A percentile compares a stretch with the other conserved stretches of the same genome.
phyloP scores from a whole-genome alignment of 92 coral and sea anemone genomes.

The Metridium senile region DNA sequence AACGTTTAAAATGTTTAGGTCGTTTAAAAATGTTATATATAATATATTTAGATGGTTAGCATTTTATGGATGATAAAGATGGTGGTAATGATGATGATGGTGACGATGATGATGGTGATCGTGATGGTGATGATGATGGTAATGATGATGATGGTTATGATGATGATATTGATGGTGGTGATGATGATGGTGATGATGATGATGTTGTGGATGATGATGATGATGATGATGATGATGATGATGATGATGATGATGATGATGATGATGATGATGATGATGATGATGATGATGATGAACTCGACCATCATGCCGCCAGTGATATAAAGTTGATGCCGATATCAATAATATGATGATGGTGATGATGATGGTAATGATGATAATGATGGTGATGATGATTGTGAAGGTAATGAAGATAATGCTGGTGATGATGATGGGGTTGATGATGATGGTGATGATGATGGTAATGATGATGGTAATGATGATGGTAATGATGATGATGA shows the following conservation, averaged over 20 bases:
- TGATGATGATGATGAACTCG: slow-evolving; percentile 21
- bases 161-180: slow-evolving; percentile 10
- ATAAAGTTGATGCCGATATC: not conserved
- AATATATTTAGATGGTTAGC: no score
- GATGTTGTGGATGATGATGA: slow-evolving; percentile 5
- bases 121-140: slow-evolving; percentile 8
- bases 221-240: slow-evolving; percentile 19
- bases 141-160: slow-evolving; percentile 17
- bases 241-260: slow-evolving; percentile 8
- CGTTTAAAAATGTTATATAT: no score
- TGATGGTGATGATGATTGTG: slow-evolving; percentile 12
- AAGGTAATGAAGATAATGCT: slow-evolving; percentile 5
- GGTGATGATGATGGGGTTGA: slow-evolving; percentile 14
- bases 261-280: slow-evolving; percentile 20
- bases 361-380: slow-evolving; percentile 16
- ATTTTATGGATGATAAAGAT: not conserved
- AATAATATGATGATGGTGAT: slow-evolving; percentile 3
- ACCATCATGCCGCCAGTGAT: no score
- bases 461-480: slow-evolving; percentile 11
- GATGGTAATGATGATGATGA: slow-evolving; percentile 21
- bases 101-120: not conserved
- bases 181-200: slow-evolving; percentile 13
- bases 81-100: not conserved
- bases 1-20: not conserved
- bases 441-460: slow-evolving; percentile 20